Conservation (phyloP, 2,797 vertebrate genomes). For the Lindbergichthys nudifrons region DNA sequence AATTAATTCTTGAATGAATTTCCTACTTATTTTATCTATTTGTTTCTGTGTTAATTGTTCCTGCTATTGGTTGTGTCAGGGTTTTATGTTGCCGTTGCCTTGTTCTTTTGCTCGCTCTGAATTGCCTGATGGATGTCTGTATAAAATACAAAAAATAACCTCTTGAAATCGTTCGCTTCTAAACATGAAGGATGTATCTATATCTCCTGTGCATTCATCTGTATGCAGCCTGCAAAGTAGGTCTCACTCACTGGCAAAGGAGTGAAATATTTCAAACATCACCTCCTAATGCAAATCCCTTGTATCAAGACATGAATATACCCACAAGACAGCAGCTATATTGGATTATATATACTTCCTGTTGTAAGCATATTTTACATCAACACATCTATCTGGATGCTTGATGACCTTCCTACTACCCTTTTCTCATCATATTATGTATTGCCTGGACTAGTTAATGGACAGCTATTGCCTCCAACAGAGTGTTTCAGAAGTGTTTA, state of each 20-base stretch:
- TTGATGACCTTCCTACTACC: conserved; percentile 80
- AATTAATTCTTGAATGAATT: no score
- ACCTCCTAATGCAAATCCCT: conserved; percentile 21
- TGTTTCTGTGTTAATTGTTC: no score
- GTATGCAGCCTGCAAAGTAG: conserved; percentile 30
- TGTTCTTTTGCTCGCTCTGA: no score
- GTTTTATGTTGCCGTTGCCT: no score
- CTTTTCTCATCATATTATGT: conserved; percentile 74
- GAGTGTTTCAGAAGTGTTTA: conserved; percentile 87
- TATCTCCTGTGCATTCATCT: conserved; percentile 23
- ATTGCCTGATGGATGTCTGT: no score
- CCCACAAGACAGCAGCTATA: conserved; percentile 17
- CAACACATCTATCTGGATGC: conserved; percentile 66
- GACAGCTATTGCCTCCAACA: conserved; percentile 83
- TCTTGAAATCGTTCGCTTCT: conserved; percentile 6
- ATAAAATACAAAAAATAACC: not conserved
- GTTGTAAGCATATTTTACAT: conserved; percentile 33
- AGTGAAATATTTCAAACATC: conserved; percentile 33
- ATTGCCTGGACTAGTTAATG: conserved; percentile 83
- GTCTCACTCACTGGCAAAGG: conserved; percentile 26
- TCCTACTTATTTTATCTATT: no score
- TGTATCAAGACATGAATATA: conserved; percentile 33
- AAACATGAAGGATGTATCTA: conserved; percentile 9
- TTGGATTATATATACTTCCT: conserved; percentile 29
- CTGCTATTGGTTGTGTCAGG: no score